Evolutionary conservation across 1,140 invertebrate genomes (phyloP), one percentile per base, ranked within the genome.

Genomic region (Probaryconus sp.): DNA sequence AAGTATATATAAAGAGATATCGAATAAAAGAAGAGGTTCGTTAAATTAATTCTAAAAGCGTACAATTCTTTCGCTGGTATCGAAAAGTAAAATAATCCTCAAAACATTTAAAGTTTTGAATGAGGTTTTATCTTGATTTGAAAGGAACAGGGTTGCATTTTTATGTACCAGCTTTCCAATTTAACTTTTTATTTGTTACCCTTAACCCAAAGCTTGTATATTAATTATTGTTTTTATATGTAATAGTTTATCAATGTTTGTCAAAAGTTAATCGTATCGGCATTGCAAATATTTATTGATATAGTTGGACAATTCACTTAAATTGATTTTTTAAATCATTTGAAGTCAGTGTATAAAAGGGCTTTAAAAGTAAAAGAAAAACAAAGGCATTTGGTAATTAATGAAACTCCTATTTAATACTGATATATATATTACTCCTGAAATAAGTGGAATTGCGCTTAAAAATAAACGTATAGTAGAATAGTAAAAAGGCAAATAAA

Each of bases 401-500:
- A 51, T 51, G 28, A 24, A 51, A 64, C 51, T 51, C 37, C 26
- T 38, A 13, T 7, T 38, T 38, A 61, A 53, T 16, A 6, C 42
- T 48, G 24, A 38, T 42, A 38, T 30, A n/a, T n/a, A 17, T 43
- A 53, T 47, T 58, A 40, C 5, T 48, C 38, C 10, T 33, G 0
- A 40, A 67, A 48, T 26, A 47, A 42, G 20, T 2, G 33, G 26
- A 55, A 45, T 53, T 31, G 35, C 13, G 50, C 47, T 50, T 14
- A 37, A 60, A 43, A 31, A 28, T 18, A 30, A 42, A 16, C 18
- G 26, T 16, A 53, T 17, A 35, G 28, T 37, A 10, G 20, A 63
- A n/a, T 11, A 11, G 28, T 10, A 51, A 61, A 60, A 37, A 18
- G 26, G 28, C 53, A 75, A 64, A 75, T 77, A 77, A 79, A 77